Percentiles rank a stretch among this genome's conserved stretches.
phyloP scores from a whole-genome alignment of 2,113 vertebrate genomes.

The Scomber scombrus region DNA sequence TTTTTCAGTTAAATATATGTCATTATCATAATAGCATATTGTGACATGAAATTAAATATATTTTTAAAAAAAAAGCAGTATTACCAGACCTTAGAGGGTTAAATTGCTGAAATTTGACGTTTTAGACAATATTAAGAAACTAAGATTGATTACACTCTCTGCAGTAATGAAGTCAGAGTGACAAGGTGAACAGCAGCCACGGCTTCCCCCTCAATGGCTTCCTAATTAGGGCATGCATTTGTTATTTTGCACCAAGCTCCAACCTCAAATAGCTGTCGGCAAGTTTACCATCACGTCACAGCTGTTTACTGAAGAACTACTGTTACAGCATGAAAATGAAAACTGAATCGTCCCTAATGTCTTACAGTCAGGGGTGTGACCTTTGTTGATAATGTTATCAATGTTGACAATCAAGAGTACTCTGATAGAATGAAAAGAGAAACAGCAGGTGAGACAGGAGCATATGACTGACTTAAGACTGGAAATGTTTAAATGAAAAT shows the following conservation, averaged over 20 bases:
- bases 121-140: not conserved
- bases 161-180: slow-evolving; percentile 24
- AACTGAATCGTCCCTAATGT: not conserved
- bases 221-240: slow-evolving; percentile 29
- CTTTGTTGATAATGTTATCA: not conserved
- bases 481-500: not conserved
- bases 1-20: not conserved
- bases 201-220: slow-evolving; percentile 26
- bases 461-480: not conserved
- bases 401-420: not conserved
- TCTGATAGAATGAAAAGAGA: not conserved
- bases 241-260: slow-evolving; percentile 26
- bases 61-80: too few relatives aligned
- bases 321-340: not conserved
- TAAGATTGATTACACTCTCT: slow-evolving; percentile 5
- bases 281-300: slow-evolving; percentile 32
- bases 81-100: not conserved
- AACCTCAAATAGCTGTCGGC: slow-evolving; percentile 36
- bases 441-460: not conserved
- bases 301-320: slow-evolving; percentile 33
- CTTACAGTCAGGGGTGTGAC: not conserved
- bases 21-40: not conserved
- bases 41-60: not conserved
- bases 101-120: not conserved
- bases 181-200: slow-evolving; percentile 36